These are phyloP conservation scores for Drosophila repleta DNA, from an alignment of 1,140 invertebrate genomes.

Conservation along the genomic window DNA sequence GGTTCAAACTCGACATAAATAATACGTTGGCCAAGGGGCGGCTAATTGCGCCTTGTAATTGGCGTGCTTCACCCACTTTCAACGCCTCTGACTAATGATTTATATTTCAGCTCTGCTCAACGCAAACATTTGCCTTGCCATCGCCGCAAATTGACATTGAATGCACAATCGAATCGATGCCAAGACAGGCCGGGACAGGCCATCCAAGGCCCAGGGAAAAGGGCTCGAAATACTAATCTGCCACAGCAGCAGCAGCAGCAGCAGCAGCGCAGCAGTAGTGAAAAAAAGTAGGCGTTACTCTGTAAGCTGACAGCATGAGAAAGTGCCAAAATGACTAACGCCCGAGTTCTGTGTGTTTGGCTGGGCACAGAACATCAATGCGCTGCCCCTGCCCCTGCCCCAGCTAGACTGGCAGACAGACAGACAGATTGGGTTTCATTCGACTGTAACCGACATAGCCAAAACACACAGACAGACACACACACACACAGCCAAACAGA, in stretches of 20 bases:
- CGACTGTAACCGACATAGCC: slow-evolving; percentile 61
- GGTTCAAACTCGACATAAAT: background rate
- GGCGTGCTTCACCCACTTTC: background rate
- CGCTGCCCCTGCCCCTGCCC: background rate
- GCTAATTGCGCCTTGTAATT: slow-evolving; percentile 53
- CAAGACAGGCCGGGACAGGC: slow-evolving; percentile 5
- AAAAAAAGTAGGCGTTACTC: slow-evolving; percentile 60
- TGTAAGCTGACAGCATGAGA: slow-evolving; percentile 71
- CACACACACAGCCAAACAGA: slow-evolving; percentile 22
- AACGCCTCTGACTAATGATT: slow-evolving; percentile 41
- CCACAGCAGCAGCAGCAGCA: slow-evolving; percentile 24
- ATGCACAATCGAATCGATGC: slow-evolving; percentile 68
- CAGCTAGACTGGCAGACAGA: slow-evolving; percentile 43
- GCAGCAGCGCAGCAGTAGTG: background rate
- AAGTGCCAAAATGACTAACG: slow-evolving; percentile 81
- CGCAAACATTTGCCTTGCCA: slow-evolving; percentile 60
- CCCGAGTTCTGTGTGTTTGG: slow-evolving; percentile 29
- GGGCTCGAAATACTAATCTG: slow-evolving; percentile 55
- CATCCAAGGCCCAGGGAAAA: too few relatives aligned
- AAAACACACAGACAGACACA: slow-evolving; percentile 30
- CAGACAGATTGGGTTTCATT: slow-evolving; percentile 80
- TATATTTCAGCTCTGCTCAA: slow-evolving; percentile 17
- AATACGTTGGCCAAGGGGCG: background rate
- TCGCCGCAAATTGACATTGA: slow-evolving; percentile 67
- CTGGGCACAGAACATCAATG: slow-evolving; percentile 1